Evolutionary conservation across 2,888 invertebrate species (phyloP), one percentile per base, ranked within the genome.

Genomic region (Slavum lentiscoides): DNA sequence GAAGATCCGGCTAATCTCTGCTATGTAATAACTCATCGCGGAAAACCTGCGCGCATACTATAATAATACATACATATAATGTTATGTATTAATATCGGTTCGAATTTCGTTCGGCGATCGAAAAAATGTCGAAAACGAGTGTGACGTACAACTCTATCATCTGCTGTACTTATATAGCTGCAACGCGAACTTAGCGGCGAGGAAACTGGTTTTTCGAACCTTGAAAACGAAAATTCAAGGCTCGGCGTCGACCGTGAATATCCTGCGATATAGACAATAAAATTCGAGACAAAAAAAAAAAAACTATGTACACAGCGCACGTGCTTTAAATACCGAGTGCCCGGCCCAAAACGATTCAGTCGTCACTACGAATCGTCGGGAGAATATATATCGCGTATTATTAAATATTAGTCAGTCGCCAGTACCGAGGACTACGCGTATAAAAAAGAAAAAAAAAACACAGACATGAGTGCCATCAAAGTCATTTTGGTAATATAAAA

Each of bases 181-280:
- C 11, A 49, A 49, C 15, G 49, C 49, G 49, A 49, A 49, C 49
- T 49, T 49, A 49, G 11, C 49, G 13, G 49, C 49, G 49, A 21
- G 23, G 49, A 68, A 49, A 68, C 68, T 68, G 68, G 68, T 68
- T 68, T 49, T n/a, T 68, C 17, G 23, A 5, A 19, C 68, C 17
- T 43, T 49, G 49, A 23, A 30, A 30, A 23, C 49, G 17, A 49
- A 49, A 68, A 43, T 21, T 23, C 68, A 68, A 68, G 68, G 68
- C 49, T 9, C 21, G 49, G 21, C 17, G 43, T 15, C 23, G 49
- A 5, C 21, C 49, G 15, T 17, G 23, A 23, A 21, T 7, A 11
- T 17, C 49, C 49, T 13, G 49, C 49, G 49, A 49, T 49, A 49
- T 49, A 49, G 49, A 43, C 39, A 21, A 17, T 39, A 59, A 59